A percentile compares a stretch with the other conserved stretches of the same genome.
Evolutionary conservation across 2,888 invertebrate genomes (phyloP).

Genomic region (Mythimna pallens): DNA sequence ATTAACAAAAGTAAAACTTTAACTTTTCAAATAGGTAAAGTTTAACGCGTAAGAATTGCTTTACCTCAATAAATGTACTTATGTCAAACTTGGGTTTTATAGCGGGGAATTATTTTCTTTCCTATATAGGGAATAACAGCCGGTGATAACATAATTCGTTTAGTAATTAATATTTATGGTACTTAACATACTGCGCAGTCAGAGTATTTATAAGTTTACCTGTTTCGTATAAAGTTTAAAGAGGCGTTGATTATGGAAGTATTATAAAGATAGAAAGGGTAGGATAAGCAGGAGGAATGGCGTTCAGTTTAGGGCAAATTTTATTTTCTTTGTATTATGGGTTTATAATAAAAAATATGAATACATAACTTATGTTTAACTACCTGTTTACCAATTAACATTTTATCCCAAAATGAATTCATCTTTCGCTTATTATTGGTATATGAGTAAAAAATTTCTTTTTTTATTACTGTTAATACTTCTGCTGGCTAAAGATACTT

Average conservation of each 20-base stretch:
- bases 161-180: neutral
- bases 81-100: constrained; percentile 6
- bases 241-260: neutral
- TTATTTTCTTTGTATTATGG: no score
- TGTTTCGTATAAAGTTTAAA: neutral
- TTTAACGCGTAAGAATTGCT: neutral
- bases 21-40: constrained; percentile 17
- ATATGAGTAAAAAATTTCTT: no score
- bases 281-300: no score
- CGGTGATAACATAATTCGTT: neutral
- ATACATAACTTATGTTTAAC: no score
- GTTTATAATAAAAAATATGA: no score
- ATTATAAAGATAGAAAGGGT: neutral
- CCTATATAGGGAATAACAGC: neutral
- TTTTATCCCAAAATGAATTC: no score
- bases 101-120: neutral
- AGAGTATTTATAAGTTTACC: neutral
- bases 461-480: no score
- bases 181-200: neutral
- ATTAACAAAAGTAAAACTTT: constrained; percentile 13
- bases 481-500: no score
- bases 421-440: no score
- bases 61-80: constrained; percentile 13
- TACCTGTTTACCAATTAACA: no score
- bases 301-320: no score